phyloP scores from a whole-genome alignment of 2,113 vertebrate species.

The Gobio gobio region DNA sequence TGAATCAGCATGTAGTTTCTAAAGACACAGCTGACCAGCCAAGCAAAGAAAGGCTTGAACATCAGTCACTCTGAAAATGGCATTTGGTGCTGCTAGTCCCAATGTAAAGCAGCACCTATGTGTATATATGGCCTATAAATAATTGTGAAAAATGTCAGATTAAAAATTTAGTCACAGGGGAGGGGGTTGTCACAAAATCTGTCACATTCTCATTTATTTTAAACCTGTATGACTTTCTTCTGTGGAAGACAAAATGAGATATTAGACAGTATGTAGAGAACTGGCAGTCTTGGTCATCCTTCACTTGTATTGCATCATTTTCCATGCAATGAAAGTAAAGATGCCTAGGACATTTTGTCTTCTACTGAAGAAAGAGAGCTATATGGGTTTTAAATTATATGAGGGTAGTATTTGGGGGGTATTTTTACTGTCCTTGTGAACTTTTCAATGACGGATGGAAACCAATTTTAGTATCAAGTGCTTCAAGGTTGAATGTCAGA shows the following conservation, averaged over 20 bases:
- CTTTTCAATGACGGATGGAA: neutral
- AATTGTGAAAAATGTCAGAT: neutral
- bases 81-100: neutral
- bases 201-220: neutral
- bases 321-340: neutral
- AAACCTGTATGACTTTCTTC: neutral
- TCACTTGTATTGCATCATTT: neutral
- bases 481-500: neutral
- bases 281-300: neutral
- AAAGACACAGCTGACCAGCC: constrained; percentile 68
- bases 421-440: too few species aligned
- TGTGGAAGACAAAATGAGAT: too few species aligned
- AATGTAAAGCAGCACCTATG: too few species aligned
- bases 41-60: constrained; percentile 25
- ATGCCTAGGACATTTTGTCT: too few species aligned
- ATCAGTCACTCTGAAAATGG: constrained; percentile 51
- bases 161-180: neutral
- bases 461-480: neutral
- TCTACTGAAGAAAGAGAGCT: neutral
- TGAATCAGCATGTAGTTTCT: constrained; percentile 71
- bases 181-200: neutral
- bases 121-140: neutral
- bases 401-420: neutral
- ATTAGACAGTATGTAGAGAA: neutral
- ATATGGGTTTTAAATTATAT: neutral